phyloP scores from a whole-genome alignment of 1,140 invertebrate species.

The Diorhabda elongata region DNA sequence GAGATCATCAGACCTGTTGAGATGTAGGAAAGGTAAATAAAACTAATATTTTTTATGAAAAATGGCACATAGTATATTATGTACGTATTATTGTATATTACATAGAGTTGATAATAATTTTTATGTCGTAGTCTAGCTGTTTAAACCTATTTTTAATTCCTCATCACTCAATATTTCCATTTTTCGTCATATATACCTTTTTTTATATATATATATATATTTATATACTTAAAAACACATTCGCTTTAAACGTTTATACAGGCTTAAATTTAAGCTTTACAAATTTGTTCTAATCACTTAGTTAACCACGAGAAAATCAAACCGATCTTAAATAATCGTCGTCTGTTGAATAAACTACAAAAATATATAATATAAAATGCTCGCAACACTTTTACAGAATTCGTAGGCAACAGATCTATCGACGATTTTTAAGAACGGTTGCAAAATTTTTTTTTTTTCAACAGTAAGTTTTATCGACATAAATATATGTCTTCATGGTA shows the following conservation, averaged over 20 bases:
- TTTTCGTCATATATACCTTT: slow-evolving; percentile 47
- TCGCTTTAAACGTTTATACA: slow-evolving; percentile 46
- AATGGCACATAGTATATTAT: slow-evolving; percentile 51
- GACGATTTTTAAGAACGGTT: slow-evolving; percentile 28
- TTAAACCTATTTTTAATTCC: slow-evolving; percentile 44
- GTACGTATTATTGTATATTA: slow-evolving; percentile 49
- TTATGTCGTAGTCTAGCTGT: slow-evolving; percentile 45
- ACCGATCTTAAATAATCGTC: slow-evolving; percentile 28
- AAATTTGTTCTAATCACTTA: slow-evolving; percentile 37
- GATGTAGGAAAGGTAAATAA: slow-evolving; percentile 18
- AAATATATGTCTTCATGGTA: too few species aligned
- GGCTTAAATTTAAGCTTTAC: slow-evolving; percentile 41
- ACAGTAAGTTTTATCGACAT: slow-evolving; percentile 14
- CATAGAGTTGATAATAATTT: slow-evolving; percentile 49
- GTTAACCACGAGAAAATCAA: slow-evolving; percentile 14
- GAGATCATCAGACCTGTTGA: too few species aligned
- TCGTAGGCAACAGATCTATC: slow-evolving; percentile 28
- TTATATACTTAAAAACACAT: slow-evolving; percentile 46
- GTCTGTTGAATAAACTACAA: slow-evolving; percentile 36
- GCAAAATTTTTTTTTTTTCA: slow-evolving; percentile 29
- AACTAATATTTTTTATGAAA: slow-evolving; percentile 37
- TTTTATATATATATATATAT: slow-evolving; percentile 17
- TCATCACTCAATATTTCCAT: slow-evolving; percentile 46
- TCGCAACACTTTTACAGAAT: slow-evolving; percentile 38
- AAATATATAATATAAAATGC: slow-evolving; percentile 43